Evolutionary conservation across 2,888 invertebrate genomes (phyloP).

Genomic region (Cheilosia urbana): DNA sequence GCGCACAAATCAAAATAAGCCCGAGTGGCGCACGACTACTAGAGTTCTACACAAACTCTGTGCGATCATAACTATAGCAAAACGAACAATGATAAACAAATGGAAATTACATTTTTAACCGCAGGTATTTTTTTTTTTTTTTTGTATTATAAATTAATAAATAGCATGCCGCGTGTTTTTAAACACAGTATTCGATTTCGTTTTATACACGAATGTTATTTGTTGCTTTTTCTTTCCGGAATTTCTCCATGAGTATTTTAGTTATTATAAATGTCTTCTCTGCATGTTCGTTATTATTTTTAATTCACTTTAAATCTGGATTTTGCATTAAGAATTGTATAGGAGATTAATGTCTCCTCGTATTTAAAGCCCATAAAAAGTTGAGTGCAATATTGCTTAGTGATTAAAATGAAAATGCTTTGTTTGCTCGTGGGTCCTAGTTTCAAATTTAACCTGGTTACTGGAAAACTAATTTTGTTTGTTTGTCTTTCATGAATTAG

Average conservation of each 20-base stretch:
- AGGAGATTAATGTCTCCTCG: conserved; percentile 1
- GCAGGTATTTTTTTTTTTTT: not conserved
- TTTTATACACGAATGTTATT: too few species aligned
- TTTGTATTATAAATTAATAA: not conserved
- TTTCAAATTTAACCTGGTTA: conserved; percentile 14
- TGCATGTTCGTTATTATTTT: too few species aligned
- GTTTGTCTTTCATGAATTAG: conserved; percentile 7
- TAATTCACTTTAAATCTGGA: not conserved
- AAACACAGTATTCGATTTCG: too few species aligned
- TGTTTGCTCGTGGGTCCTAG: conserved; percentile 8
- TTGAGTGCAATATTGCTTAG: conserved; percentile 29
- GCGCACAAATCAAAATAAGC: conserved; percentile 4
- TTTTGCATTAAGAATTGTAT: conserved; percentile 8
- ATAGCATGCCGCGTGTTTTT: not conserved
- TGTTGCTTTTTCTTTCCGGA: too few species aligned
- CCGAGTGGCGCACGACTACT: not conserved
- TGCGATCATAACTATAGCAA: not conserved
- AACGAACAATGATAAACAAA: not conserved
- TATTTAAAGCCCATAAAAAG: conserved; percentile 1
- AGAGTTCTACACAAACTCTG: not conserved
- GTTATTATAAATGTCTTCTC: not conserved
- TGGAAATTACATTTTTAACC: not conserved
- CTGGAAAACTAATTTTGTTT: conserved; percentile 2
- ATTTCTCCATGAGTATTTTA: conserved; percentile 28
- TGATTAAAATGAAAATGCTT: conserved; percentile 5